phyloP scores from a whole-genome alignment of 2,113 vertebrate species.

The Pseudopodoces humilis region DNA sequence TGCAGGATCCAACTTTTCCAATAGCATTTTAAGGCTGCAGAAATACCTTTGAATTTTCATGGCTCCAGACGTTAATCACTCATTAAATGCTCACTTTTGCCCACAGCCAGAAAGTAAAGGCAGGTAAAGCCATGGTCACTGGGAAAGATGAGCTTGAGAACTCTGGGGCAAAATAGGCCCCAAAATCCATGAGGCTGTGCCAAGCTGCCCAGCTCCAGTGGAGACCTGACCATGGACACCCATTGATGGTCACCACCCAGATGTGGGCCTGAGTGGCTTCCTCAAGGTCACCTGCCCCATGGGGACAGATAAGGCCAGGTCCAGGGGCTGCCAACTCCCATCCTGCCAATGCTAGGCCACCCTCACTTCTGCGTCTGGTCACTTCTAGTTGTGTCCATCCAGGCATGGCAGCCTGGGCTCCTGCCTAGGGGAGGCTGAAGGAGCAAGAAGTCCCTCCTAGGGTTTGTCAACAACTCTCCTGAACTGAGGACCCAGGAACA shows the following conservation, averaged over 20 bases:
- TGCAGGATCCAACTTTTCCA: neutral
- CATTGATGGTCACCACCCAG: neutral
- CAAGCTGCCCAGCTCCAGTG: neutral
- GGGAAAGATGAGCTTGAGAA: neutral
- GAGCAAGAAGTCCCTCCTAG: neutral
- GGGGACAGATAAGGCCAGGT: neutral
- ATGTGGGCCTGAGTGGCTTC: neutral
- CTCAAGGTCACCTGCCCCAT: neutral
- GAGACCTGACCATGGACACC: neutral
- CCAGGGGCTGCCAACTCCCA: neutral
- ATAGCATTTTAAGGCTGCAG: neutral
- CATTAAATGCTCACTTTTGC: neutral
- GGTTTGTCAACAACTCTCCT: neutral
- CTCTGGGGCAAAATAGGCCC: fast-evolving
- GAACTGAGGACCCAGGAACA: neutral
- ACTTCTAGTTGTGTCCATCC: neutral
- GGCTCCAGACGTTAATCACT: neutral
- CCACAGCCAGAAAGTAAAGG: neutral
- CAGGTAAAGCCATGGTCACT: fast-evolving
- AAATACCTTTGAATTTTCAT: neutral
- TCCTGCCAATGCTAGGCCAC: neutral
- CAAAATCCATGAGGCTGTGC: neutral
- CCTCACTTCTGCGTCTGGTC: neutral
- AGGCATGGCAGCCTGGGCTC: neutral
- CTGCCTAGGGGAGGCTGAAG: neutral